These are phyloP conservation scores for Shinisaurus crocodilurus DNA, from an alignment of 2,113 vertebrate genomes.

Conservation along the genomic window DNA sequence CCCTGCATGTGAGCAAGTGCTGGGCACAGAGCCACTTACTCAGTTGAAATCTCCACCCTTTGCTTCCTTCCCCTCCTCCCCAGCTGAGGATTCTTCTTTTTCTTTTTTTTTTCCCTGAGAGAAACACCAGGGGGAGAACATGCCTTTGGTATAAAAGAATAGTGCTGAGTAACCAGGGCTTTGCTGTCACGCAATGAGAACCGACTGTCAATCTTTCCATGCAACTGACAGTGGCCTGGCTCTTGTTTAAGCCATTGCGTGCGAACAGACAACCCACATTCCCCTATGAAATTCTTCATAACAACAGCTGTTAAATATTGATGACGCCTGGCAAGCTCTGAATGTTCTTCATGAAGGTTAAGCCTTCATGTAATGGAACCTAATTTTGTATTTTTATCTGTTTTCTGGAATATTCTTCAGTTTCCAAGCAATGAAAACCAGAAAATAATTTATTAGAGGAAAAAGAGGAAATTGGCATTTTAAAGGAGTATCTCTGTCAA, in stretches of 20 bases:
- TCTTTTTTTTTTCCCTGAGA: conserved; percentile 48
- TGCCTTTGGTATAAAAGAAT: conserved; percentile 65
- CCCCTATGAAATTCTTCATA: conserved; percentile 94
- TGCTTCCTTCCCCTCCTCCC: conserved; percentile 31
- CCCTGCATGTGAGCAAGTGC: conserved; percentile 58
- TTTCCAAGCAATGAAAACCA: conserved; percentile 67
- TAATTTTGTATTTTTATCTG: conserved; percentile 88
- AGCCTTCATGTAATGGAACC: conserved; percentile 89
- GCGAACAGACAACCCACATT: conserved; percentile 89
- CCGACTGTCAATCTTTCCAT: conserved; percentile 88
- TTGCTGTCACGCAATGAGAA: conserved; percentile 89
- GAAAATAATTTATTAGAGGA: conserved; percentile 37
- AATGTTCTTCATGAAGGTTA: conserved; percentile 88
- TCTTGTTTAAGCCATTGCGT: conserved; percentile 88
- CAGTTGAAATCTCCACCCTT: conserved; percentile 57
- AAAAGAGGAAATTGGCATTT: conserved; percentile 13
- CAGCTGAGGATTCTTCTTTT: conserved; percentile 74
- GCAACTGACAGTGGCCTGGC: conserved; percentile 88
- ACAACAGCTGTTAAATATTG: conserved; percentile 99
- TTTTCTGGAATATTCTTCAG: conserved; percentile 79
- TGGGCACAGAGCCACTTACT: conserved; percentile 75
- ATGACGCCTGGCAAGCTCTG: conserved; percentile 90
- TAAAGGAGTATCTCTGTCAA: background rate
- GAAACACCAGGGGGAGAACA: conserved; percentile 74
- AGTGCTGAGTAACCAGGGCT: conserved; percentile 85